Evolutionary conservation across 2,113 vertebrate species (phyloP), one percentile per base, ranked within the genome.

Genomic region (Sula dactylatra): DNA sequence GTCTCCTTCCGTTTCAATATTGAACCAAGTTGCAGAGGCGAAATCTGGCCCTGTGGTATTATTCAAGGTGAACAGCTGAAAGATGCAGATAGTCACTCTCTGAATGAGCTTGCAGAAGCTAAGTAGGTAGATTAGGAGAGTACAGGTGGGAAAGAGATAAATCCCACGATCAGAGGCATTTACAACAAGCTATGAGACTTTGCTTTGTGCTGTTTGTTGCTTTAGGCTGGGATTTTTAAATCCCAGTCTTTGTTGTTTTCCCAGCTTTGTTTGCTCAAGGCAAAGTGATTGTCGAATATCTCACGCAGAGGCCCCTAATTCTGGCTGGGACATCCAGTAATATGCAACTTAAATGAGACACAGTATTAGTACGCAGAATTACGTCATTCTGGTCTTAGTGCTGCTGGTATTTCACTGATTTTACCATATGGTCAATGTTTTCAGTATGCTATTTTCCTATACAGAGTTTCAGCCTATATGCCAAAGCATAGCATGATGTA

Each of bases 181-280:
- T 96, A 95, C 88, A 89, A 93, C 26, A 54, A 82, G 93, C 44
- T 79, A n/a, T 79, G 86, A 95, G 88, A 85, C 86, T 86, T 85
- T 61, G 89, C 66, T 95, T 91, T 97, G 74, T 94, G 94, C 71
- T 88, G 89, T 80, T 91, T 95, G 94, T 77, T 95, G 91, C 93
- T 93, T 87, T 93, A 93, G 94, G 95, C 91, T 97, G 95, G 81
- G 89, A 77, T 93, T 94, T 94, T 82, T 25, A 95, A 95, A 94
- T 91, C 81, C 70, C 91, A 88, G 54, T 32, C 83, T 95, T 89
- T 79, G 80, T 85, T 95, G 94, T 95, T 96, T 96, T 95, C 94
- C 52, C 97, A 97, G 95, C 94, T 97, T 96, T 97, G 91, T 95
- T 96, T 96, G 96, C 95, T 92, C 73, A 94, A 94, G 95, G 94